Conservation (phyloP, 2,113 vertebrate species). For the Nestor notabilis region DNA sequence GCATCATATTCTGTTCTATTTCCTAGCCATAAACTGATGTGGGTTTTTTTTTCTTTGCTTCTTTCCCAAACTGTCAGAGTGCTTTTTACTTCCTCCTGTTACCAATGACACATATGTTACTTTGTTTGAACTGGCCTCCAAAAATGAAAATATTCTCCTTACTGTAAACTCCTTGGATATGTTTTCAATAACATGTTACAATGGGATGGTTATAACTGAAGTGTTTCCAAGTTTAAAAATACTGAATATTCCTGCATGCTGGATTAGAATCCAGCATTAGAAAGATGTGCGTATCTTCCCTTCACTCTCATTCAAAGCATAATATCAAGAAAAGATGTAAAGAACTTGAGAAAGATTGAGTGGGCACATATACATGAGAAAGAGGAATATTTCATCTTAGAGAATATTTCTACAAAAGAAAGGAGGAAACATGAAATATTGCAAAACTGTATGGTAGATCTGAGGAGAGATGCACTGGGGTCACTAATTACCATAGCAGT, state of each 20-base stretch:
- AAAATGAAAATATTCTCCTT: background rate
- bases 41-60: background rate
- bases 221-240: background rate
- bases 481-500: background rate
- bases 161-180: background rate
- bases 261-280: background rate
- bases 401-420: background rate
- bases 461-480: background rate
- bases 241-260: background rate
- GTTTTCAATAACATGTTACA: background rate
- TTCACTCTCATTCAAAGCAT: background rate
- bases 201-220: background rate
- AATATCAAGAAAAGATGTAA: background rate
- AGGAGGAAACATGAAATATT: background rate
- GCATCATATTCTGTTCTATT: background rate
- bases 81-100: background rate
- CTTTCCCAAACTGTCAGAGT: background rate
- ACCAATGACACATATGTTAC: background rate
- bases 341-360: background rate
- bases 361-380: background rate
- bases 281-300: background rate
- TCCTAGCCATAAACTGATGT: background rate
- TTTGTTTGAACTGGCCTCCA: background rate
- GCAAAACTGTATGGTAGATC: background rate
- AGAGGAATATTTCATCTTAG: background rate